Conservation (phyloP, 1,140 invertebrate species). For the Procambarus virginalis region DNA sequence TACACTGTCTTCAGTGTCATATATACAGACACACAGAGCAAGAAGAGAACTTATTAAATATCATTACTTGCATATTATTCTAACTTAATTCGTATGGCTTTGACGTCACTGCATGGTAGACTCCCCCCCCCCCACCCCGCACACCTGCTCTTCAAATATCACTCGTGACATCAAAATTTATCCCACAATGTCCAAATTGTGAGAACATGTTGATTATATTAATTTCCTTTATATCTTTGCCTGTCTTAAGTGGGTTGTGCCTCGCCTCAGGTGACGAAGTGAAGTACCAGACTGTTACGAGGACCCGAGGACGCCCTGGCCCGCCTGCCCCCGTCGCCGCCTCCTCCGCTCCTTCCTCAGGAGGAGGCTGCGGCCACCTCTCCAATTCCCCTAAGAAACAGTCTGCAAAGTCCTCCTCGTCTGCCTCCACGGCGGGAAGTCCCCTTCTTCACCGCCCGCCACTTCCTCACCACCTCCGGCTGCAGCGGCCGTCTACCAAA, state of each 20-base stretch:
- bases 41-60: too few relatives aligned
- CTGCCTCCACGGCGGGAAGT: conserved; percentile 4
- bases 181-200: too few relatives aligned
- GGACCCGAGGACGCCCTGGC: conserved; percentile 60
- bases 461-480: neutral
- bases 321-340: conserved; percentile 37
- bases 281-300: conserved; percentile 66
- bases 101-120: too few relatives aligned
- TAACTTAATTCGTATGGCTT: too few relatives aligned
- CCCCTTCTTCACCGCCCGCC: conserved; percentile 17
- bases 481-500: conserved; percentile 4
- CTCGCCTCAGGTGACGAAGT: conserved; percentile 55
- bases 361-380: conserved; percentile 31
- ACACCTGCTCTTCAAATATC: too few relatives aligned
- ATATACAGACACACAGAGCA: too few relatives aligned
- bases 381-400: conserved; percentile 53
- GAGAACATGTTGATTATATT: too few relatives aligned
- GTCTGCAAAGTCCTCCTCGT: neutral
- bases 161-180: too few relatives aligned
- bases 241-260: neutral
- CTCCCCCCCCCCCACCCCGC: too few relatives aligned
- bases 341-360: conserved; percentile 15
- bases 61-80: too few relatives aligned
- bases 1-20: too few relatives aligned
- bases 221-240: too few relatives aligned